Evolutionary conservation across 2,888 invertebrate species (phyloP).

Genomic region (Dynastes maya): DNA sequence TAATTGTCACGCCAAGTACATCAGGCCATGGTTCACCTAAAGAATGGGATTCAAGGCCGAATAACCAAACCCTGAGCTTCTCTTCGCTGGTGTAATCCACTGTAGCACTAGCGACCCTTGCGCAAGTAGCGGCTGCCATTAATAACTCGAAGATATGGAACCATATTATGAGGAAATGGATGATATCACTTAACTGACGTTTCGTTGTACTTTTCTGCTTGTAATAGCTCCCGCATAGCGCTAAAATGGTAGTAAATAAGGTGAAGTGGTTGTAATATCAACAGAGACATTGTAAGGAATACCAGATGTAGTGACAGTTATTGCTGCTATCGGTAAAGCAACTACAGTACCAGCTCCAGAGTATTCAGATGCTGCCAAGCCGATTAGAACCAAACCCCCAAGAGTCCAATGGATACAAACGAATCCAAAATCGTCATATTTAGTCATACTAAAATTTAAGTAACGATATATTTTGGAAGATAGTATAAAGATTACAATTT

Average conservation of each 20-base stretch:
- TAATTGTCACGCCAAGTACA: constrained; percentile 76
- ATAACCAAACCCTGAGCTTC: constrained; percentile 75
- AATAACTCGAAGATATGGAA: constrained; percentile 75
- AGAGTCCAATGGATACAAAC: constrained; percentile 74
- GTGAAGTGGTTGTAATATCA: neutral
- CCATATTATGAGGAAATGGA: constrained; percentile 77
- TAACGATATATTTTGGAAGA: no score
- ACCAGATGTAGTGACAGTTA: constrained; percentile 74
- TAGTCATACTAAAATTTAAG: constrained; percentile 48
- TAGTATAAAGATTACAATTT: no score
- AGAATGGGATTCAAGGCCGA: constrained; percentile 75
- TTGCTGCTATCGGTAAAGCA: constrained; percentile 73
- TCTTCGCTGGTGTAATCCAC: constrained; percentile 77
- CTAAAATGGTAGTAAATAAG: constrained; percentile 17
- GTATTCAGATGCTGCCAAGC: constrained; percentile 74
- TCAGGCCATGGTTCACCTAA: constrained; percentile 79
- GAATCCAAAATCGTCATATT: constrained; percentile 63
- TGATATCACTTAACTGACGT: constrained; percentile 72
- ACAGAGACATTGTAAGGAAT: neutral
- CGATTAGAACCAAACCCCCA: constrained; percentile 74
- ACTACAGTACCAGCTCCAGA: constrained; percentile 75
- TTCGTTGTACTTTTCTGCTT: constrained; percentile 58
- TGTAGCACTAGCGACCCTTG: constrained; percentile 76
- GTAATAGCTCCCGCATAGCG: constrained; percentile 46
- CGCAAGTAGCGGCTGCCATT: constrained; percentile 76